Conservation (phyloP, 2,113 vertebrate species). For the Otus sunia region DNA sequence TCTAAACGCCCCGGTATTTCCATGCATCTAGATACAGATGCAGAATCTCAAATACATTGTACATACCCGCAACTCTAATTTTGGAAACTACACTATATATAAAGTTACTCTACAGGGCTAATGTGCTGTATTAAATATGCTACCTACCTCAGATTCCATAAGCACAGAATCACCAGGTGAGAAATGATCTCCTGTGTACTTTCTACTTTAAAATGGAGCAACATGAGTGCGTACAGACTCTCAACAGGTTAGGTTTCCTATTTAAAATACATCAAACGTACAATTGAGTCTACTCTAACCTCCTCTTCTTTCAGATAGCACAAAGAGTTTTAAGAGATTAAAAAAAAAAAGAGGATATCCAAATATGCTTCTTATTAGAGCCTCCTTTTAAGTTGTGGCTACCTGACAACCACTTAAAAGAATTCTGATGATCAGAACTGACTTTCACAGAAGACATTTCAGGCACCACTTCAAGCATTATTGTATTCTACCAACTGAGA, state of each 20-base stretch:
- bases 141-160: neutral
- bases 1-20: neutral
- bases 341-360: neutral
- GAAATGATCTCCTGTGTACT: neutral
- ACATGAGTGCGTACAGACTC: neutral
- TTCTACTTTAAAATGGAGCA: conserved; percentile 16
- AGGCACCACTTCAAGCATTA: neutral
- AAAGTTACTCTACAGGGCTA: neutral
- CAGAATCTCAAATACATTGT: neutral
- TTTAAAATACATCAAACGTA: neutral
- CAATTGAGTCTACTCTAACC: neutral
- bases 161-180: neutral
- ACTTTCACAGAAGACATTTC: neutral
- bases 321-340: neutral
- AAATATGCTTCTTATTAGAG: neutral
- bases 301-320: neutral
- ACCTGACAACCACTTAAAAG: neutral
- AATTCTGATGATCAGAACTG: neutral
- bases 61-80: neutral
- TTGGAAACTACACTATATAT: neutral
- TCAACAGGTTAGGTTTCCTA: neutral
- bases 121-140: neutral
- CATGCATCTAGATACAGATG: neutral
- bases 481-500: neutral
- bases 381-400: neutral